Evolutionary conservation across 2,113 vertebrate genomes (phyloP).

Genomic region (Zosterops lateralis): DNA sequence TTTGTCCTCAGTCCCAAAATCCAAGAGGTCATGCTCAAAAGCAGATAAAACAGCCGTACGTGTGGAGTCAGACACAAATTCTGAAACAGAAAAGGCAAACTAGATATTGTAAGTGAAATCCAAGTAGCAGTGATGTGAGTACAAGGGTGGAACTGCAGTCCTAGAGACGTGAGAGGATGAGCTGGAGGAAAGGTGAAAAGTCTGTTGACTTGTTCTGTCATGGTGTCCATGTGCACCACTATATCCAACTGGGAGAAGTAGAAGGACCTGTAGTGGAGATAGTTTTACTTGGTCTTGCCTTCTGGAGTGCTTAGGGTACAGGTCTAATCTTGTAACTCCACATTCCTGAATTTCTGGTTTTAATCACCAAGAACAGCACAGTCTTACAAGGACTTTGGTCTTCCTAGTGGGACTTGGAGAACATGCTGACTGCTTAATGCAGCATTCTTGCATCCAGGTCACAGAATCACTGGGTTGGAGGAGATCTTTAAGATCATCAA

Average conservation of each 20-base stretch:
- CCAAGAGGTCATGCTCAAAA: background rate
- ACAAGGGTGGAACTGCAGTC: background rate
- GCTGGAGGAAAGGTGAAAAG: background rate
- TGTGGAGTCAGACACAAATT: background rate
- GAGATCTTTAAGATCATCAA: background rate
- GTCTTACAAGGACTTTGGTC: background rate
- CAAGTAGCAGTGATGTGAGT: background rate
- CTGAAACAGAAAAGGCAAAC: background rate
- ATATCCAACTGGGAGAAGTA: background rate
- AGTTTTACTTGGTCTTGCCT: background rate
- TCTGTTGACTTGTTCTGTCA: background rate
- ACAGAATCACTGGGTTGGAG: background rate
- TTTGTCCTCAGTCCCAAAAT: background rate
- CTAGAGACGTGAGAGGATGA: background rate
- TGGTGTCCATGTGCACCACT: background rate
- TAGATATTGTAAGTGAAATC: background rate
- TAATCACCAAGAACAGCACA: background rate
- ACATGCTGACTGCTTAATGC: background rate
- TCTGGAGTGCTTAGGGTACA: background rate
- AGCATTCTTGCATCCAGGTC: background rate
- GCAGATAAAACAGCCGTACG: background rate
- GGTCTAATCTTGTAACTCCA: background rate
- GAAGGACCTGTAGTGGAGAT: background rate
- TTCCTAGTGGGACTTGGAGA: background rate
- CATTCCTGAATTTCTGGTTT: background rate